These are phyloP conservation scores for Mormyrops attenuatus DNA, from an alignment of 2,797 vertebrate species.

Conservation along the genomic window DNA sequence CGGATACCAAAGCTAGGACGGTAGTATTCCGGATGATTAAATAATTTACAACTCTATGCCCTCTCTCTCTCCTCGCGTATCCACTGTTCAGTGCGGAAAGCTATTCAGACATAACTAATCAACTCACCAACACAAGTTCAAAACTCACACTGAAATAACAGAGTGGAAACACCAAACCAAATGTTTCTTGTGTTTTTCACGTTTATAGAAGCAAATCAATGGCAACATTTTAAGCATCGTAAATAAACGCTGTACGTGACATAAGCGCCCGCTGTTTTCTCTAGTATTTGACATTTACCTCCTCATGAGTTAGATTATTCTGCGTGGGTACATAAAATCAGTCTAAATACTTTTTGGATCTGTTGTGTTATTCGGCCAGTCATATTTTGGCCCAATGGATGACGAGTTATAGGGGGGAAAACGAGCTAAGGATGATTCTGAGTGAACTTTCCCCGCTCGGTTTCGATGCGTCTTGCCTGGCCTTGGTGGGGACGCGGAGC, in stretches of 20 bases:
- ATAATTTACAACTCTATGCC: constrained; percentile 27
- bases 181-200: not conserved
- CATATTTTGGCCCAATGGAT: accelerated
- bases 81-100: not conserved
- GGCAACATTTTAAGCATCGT: not conserved
- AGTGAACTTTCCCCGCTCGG: constrained; percentile 30
- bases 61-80: not conserved
- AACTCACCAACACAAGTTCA: not conserved
- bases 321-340: not conserved
- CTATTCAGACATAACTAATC: constrained; percentile 18
- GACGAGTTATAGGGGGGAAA: not conserved
- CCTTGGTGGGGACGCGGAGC: constrained; percentile 48
- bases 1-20: constrained; percentile 17
- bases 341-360: not conserved
- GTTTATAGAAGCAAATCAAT: not conserved
- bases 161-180: not conserved
- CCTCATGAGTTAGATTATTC: not conserved
- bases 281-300: not conserved
- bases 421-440: not conserved
- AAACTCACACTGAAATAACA: not conserved
- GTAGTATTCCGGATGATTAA: constrained; percentile 21
- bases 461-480: constrained; percentile 48
- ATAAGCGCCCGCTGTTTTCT: not conserved
- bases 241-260: not conserved
- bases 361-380: not conserved